Percentiles rank a stretch among this genome's conserved stretches.
phyloP scores from a whole-genome alignment of 2,797 vertebrate species.

The Novumbra hubbsi region DNA sequence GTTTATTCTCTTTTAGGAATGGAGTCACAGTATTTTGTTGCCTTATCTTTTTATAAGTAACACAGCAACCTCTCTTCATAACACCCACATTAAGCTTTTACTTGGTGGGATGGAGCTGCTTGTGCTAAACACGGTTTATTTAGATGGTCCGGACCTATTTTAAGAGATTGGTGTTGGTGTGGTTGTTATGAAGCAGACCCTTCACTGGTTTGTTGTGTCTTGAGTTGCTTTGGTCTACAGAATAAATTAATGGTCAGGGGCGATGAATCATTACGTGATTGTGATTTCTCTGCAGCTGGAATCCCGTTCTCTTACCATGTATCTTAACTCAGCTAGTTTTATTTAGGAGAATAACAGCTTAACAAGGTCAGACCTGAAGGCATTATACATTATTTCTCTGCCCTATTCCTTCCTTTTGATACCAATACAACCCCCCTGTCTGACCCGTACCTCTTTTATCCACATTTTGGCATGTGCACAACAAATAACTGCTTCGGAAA shows the following conservation, averaged over 20 bases:
- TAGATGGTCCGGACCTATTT: not conserved
- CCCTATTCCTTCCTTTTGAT: too few species aligned
- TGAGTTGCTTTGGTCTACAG: not conserved
- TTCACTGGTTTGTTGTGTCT: not conserved
- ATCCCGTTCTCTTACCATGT: not conserved
- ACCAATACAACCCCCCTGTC: too few species aligned
- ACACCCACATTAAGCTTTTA: too few species aligned
- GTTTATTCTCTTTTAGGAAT: too few species aligned
- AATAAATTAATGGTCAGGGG: not conserved
- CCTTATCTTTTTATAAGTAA: too few species aligned
- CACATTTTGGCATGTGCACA: too few species aligned
- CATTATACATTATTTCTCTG: not conserved
- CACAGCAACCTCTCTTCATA: too few species aligned
- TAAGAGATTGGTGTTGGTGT: not conserved
- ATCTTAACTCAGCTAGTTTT: not conserved
- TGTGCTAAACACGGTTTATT: not conserved
- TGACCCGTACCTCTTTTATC: too few species aligned
- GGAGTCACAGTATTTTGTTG: too few species aligned
- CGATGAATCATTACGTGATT: not conserved
- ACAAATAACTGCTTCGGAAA: too few species aligned
- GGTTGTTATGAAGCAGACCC: not conserved
- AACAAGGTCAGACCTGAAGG: too few species aligned
- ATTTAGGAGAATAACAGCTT: not conserved
- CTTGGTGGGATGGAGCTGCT: not conserved
- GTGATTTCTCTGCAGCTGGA: not conserved